These are phyloP conservation scores for Meriones unguiculatus DNA, from an alignment of 2,113 vertebrate genomes.

Conservation along the genomic window DNA sequence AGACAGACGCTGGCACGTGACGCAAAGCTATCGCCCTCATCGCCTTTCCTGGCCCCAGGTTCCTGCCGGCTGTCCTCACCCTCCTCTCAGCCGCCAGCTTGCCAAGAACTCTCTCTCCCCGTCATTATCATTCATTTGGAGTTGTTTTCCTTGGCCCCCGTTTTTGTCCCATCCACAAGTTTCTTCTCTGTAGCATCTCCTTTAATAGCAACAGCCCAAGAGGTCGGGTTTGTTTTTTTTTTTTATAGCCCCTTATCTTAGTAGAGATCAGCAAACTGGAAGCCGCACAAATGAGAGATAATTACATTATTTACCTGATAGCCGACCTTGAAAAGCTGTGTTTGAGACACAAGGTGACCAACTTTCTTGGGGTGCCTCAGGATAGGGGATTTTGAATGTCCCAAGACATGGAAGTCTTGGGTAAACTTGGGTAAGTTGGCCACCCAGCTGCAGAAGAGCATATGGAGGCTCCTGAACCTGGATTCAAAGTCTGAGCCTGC, in stretches of 20 bases:
- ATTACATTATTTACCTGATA: constrained; percentile 44
- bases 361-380: neutral
- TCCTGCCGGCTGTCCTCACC: neutral
- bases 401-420: neutral
- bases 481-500: constrained; percentile 3
- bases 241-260: constrained; percentile 5
- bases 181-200: neutral
- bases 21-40: neutral
- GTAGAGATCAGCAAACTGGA: constrained; percentile 17
- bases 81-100: neutral
- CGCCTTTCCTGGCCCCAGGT: neutral
- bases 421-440: neutral
- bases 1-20: neutral
- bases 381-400: neutral
- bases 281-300: neutral
- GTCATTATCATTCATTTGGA: neutral
- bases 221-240: neutral
- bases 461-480: neutral
- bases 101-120: neutral
- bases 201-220: constrained; percentile 34
- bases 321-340: constrained; percentile 40
- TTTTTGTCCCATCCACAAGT: constrained; percentile 26
- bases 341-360: neutral
- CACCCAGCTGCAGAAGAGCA: neutral
- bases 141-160: constrained; percentile 48